Conservation (phyloP, 2,888 invertebrate genomes). For the Leucophenga montana region DNA sequence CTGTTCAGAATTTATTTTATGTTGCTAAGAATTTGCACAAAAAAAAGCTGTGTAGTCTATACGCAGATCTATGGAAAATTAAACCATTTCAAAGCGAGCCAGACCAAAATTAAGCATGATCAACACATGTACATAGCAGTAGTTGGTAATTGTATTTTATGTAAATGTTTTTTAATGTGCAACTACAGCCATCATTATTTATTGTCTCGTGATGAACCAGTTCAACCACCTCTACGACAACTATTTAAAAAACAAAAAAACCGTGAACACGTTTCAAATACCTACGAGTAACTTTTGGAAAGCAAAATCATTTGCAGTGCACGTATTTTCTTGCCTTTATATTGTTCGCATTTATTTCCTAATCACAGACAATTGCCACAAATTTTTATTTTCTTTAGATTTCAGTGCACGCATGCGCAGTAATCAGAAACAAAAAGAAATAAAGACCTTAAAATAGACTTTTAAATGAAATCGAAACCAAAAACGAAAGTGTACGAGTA, state of each 20-base stretch:
- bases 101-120: no score
- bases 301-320: neutral
- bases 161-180: no score
- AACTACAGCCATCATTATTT: no score
- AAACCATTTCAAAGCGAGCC: no score
- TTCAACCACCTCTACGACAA: neutral
- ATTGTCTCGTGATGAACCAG: neutral
- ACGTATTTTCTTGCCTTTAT: neutral
- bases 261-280: neutral
- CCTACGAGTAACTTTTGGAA: neutral
- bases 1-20: no score
- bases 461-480: slow-evolving; percentile 65
- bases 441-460: slow-evolving; percentile 38
- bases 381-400: neutral
- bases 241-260: neutral
- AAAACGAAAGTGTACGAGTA: slow-evolving; percentile 64
- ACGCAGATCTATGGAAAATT: no score
- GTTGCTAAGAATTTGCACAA: no score
- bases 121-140: no score
- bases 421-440: slow-evolving; percentile 7
- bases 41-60: no score
- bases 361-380: slow-evolving; percentile 2
- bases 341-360: slow-evolving; percentile 1
- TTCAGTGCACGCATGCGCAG: slow-evolving; percentile 23
- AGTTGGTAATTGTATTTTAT: no score